These are phyloP conservation scores for Dasyurus viverrinus DNA, from an alignment of 2,113 vertebrate genomes.

Conservation along the genomic window DNA sequence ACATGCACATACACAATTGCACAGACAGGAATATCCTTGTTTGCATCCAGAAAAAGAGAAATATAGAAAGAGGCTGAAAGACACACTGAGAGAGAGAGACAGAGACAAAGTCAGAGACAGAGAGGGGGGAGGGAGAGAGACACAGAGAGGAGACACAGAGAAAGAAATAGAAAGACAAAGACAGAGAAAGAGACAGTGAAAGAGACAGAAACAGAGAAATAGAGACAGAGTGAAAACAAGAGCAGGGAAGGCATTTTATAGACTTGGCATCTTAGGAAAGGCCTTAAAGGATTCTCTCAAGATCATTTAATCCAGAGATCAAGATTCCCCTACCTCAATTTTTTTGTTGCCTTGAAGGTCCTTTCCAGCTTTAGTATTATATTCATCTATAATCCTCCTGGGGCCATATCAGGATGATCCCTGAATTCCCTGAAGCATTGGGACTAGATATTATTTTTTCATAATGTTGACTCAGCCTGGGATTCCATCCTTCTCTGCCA, in stretches of 20 bases:
- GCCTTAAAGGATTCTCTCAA: not conserved
- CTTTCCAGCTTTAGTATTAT: not conserved
- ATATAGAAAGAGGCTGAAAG: not conserved
- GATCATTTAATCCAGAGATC: not conserved
- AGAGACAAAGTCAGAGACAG: no score
- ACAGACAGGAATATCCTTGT: not conserved
- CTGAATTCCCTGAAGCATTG: not conserved
- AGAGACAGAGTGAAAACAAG: no score
- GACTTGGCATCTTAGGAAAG: not conserved
- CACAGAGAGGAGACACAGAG: no score
- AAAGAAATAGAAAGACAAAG: no score
- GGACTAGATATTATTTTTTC: not conserved
- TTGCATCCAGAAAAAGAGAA: not conserved
- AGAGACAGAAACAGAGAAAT: no score
- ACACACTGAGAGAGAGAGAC: no score
- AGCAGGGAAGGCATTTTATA: not conserved
- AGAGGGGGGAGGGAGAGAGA: no score
- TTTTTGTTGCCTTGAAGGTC: not conserved
- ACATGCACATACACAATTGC: not conserved
- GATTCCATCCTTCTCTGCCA: not conserved
- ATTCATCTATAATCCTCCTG: not conserved
- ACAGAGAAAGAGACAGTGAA: no score
- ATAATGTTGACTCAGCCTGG: not conserved
- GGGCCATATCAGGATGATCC: not conserved
- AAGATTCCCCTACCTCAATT: not conserved